phyloP scores from a whole-genome alignment of 2,113 vertebrate genomes.

The Macquaria ambigua region DNA sequence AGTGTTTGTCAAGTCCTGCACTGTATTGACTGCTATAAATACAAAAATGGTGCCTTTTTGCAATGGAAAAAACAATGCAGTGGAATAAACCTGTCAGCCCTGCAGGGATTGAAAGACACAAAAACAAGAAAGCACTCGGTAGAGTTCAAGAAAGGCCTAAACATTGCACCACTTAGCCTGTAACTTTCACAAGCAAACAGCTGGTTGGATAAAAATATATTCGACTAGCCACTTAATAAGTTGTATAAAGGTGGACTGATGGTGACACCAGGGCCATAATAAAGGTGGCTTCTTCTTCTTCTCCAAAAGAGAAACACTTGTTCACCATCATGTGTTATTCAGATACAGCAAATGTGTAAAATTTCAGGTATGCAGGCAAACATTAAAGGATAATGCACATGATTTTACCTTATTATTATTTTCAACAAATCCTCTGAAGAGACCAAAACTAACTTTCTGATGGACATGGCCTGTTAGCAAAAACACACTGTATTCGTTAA shows the following conservation, averaged over 20 bases:
- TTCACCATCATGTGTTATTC: not conserved
- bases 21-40: conserved; percentile 34
- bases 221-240: not conserved
- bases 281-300: not conserved
- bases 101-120: conserved; percentile 5
- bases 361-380: not conserved
- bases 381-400: not conserved
- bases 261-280: not conserved
- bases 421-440: not conserved
- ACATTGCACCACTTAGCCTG: not conserved
- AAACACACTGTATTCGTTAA: not conserved
- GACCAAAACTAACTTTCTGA: not conserved
- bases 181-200: not conserved
- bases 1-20: conserved; percentile 32
- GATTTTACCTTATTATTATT: not conserved
- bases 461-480: not conserved
- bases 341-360: not conserved
- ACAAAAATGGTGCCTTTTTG: conserved; percentile 42
- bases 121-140: conserved; percentile 1
- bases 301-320: not conserved
- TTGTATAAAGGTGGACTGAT: not conserved
- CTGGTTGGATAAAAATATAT: not conserved
- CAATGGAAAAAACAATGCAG: conserved; percentile 24
- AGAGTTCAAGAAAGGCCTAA: not conserved
- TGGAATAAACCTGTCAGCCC: conserved; percentile 25